Percentiles rank a stretch among this genome's conserved stretches.
Evolutionary conservation across 2,797 vertebrate genomes (phyloP).

Genomic region (Sebastes itinus): DNA sequence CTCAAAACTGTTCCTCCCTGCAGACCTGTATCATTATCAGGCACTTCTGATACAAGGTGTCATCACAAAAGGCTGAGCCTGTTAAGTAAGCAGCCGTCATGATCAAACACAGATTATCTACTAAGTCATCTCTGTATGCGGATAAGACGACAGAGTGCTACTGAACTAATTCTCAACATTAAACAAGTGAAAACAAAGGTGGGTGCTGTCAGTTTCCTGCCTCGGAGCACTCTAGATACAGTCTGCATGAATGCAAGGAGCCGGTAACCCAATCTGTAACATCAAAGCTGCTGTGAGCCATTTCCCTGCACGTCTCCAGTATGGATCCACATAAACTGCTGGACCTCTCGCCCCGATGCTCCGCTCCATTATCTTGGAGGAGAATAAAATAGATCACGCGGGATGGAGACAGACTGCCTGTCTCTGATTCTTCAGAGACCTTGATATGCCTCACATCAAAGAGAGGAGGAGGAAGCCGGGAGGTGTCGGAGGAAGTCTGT

Average conservation of each 20-base stretch:
- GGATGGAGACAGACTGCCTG: conserved; percentile 68
- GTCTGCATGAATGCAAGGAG: background rate
- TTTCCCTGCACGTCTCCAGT: background rate
- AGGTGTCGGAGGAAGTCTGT: conserved; percentile 69
- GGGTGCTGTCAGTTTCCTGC: background rate
- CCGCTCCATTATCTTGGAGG: conserved; percentile 32
- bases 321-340: background rate
- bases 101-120: conserved; percentile 20
- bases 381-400: conserved; percentile 27
- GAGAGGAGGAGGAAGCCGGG: conserved; percentile 53
- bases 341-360: background rate
- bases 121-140: conserved; percentile 1
- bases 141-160: background rate
- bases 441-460: conserved; percentile 70
- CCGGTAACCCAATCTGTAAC: conserved; percentile 20
- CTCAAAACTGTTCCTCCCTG: background rate
- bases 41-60: background rate
- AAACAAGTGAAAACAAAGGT: conserved; percentile 1
- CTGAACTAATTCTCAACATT: conserved; percentile 1
- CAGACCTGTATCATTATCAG: background rate
- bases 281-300: conserved; percentile 35
- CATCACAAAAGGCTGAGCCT: background rate
- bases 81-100: background rate
- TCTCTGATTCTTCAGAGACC: conserved; percentile 39
- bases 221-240: conserved; percentile 18